A percentile compares a stretch with the other conserved stretches of the same genome.
Conservation (phyloP, 2,888 invertebrate genomes). For the Cetonia aurata region DNA sequence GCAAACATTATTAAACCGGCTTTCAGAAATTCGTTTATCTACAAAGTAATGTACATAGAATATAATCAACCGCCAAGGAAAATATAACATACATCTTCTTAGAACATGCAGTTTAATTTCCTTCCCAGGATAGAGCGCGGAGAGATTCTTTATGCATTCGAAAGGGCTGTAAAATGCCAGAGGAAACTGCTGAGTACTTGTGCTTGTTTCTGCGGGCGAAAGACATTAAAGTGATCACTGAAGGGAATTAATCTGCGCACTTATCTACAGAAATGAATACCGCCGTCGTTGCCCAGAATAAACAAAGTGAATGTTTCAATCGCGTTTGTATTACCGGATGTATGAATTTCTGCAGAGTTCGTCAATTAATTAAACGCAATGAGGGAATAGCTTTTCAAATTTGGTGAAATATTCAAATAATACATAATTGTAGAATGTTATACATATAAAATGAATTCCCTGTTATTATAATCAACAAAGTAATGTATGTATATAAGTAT, state of each 20-base stretch:
- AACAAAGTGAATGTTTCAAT: constrained; percentile 26
- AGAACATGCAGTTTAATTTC: constrained; percentile 30
- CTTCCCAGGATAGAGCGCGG: constrained; percentile 1
- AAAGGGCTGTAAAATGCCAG: constrained; percentile 2
- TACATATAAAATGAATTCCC: background rate
- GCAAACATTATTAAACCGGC: background rate
- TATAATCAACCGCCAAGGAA: constrained; percentile 4
- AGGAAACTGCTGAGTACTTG: constrained; percentile 22
- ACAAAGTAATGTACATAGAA: constrained; percentile 10
- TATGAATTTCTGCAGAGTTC: constrained; percentile 4
- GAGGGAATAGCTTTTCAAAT: background rate
- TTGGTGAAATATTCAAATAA: background rate
- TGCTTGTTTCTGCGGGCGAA: background rate
- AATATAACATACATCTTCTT: constrained; percentile 21
- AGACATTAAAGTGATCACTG: constrained; percentile 30
- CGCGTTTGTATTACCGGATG: constrained; percentile 18
- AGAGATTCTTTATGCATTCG: constrained; percentile 7
- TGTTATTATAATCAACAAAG: too few relatives aligned
- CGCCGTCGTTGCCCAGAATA: background rate
- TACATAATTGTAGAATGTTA: background rate
- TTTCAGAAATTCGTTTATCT: background rate
- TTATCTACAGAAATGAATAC: constrained; percentile 31
- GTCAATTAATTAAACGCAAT: background rate
- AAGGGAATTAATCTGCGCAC: constrained; percentile 29
- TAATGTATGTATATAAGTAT: too few relatives aligned